phyloP scores from a whole-genome alignment of 1,140 invertebrate species.

The Eumeta japonica region DNA sequence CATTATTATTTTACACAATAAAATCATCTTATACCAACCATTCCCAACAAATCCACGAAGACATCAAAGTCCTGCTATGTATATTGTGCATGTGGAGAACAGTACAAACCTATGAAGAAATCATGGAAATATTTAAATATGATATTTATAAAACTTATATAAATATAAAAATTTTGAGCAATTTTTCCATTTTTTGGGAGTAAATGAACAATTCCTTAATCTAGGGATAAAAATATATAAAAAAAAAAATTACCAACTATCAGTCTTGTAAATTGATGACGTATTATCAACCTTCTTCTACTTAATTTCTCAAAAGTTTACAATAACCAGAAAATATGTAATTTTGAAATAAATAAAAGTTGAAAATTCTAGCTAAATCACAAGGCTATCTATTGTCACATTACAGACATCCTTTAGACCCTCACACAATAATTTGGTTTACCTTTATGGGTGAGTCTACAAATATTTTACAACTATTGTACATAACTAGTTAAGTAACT shows the following conservation, averaged over 20 bases:
- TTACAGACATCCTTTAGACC: too few relatives aligned
- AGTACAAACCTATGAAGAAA: too few relatives aligned
- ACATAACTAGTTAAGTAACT: too few relatives aligned
- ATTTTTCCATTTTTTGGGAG: constrained; percentile 53
- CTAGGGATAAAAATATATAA: constrained; percentile 58
- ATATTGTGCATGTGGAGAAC: too few relatives aligned
- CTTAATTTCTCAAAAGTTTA: constrained; percentile 55
- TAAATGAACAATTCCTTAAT: constrained; percentile 49
- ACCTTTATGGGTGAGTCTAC: too few relatives aligned
- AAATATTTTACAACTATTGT: too few relatives aligned
- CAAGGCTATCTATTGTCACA: constrained; percentile 44
- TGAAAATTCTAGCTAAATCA: constrained; percentile 26
- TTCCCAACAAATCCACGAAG: too few relatives aligned
- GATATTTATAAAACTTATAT: constrained; percentile 32
- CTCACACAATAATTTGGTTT: too few relatives aligned
- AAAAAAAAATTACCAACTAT: constrained; percentile 58
- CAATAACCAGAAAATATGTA: constrained; percentile 30
- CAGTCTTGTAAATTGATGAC: constrained; percentile 61
- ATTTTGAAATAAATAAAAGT: constrained; percentile 12
- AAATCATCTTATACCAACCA: too few relatives aligned
- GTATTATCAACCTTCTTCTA: constrained; percentile 55
- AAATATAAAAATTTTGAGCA: constrained; percentile 49
- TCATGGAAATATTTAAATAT: constrained; percentile 4
- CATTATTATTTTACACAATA: too few relatives aligned
- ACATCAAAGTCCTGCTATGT: too few relatives aligned